A percentile compares a stretch with the other conserved stretches of the same genome.
phyloP scores from a whole-genome alignment of 2,888 invertebrate genomes.

The Teleogryllus oceanicus region DNA sequence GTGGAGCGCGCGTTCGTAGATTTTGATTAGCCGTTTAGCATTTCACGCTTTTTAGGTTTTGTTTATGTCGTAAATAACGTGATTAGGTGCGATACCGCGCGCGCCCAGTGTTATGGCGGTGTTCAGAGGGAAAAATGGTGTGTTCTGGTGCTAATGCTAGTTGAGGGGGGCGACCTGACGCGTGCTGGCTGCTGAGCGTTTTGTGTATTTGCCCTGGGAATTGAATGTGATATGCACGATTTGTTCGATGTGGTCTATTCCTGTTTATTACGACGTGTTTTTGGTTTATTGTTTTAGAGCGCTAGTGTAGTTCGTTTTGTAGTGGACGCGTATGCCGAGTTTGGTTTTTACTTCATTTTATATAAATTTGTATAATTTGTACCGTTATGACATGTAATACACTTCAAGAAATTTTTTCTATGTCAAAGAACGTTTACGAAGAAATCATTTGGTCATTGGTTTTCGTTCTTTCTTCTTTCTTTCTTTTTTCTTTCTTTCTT shows the following conservation, averaged over 20 bases:
- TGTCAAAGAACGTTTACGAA: too few relatives aligned
- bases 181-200: background rate
- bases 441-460: too few relatives aligned
- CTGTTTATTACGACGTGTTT: too few relatives aligned
- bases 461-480: too few relatives aligned
- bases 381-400: too few relatives aligned
- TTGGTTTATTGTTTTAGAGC: too few relatives aligned
- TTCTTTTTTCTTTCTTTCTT: too few relatives aligned
- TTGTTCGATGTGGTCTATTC: background rate
- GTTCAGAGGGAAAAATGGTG: background rate
- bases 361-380: too few relatives aligned
- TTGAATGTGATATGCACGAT: background rate
- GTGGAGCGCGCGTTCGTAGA: background rate
- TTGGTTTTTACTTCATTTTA: too few relatives aligned
- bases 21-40: constrained; percentile 7
- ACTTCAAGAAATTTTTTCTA: too few relatives aligned
- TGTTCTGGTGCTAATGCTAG: background rate
- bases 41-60: constrained; percentile 9
- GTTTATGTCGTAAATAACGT: background rate
- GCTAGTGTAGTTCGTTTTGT: too few relatives aligned
- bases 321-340: too few relatives aligned
- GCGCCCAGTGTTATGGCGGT: constrained; percentile 2
- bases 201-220: background rate
- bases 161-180: background rate
- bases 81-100: constrained; percentile 1